Evolutionary conservation across 2,888 invertebrate genomes (phyloP), one percentile per base, ranked within the genome.

Genomic region (Calameuta pallipes): DNA sequence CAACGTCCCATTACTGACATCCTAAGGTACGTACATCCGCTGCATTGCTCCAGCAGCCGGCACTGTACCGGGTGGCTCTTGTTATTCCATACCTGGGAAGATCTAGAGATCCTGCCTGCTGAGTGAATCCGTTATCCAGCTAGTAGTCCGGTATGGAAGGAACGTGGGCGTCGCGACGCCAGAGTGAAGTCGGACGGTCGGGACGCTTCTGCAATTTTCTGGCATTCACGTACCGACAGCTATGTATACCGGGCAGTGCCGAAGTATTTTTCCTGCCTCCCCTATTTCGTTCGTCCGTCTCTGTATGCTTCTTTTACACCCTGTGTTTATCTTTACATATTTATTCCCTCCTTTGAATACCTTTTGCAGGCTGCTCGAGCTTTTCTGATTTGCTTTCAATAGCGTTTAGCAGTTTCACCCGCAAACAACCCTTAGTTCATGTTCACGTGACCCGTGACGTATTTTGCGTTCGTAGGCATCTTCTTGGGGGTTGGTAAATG

Each of bases 181-280:
- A 23, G 9, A 23, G 6, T 23, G 23, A 56, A 23, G 56, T 56
- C 56, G 56, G 56, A 56, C 56, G 23, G 82, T 77, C 82, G 82
- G 82, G 80, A 83, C 79, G 81, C 81, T 81, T 13, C 83, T 84
- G 82, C 86, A 85, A 87, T 87, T 86, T 87, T 82, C 84, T 83
- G 77, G 81, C 75, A 84, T 85, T 85, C 85, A 83, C 79, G 79
- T 79, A 73, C 79, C 80, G 80, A 80, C 81, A 82, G 79, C 80
- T 79, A 78, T 23, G 9, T 56, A 23, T 23, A 56, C 23, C 9
- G 23, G 23, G 23, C 56, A 56, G 56, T 41, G 23, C 56, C 78
- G 78, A 71, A 41, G 73, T 77, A 71, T 71, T 36, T 70, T 68
- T 36, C 35, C 75, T 37, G 74, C 76, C 34, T 73, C 78, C 76